Evolutionary conservation across 2,797 vertebrate species (phyloP).

Genomic region (Parambassis ranga): DNA sequence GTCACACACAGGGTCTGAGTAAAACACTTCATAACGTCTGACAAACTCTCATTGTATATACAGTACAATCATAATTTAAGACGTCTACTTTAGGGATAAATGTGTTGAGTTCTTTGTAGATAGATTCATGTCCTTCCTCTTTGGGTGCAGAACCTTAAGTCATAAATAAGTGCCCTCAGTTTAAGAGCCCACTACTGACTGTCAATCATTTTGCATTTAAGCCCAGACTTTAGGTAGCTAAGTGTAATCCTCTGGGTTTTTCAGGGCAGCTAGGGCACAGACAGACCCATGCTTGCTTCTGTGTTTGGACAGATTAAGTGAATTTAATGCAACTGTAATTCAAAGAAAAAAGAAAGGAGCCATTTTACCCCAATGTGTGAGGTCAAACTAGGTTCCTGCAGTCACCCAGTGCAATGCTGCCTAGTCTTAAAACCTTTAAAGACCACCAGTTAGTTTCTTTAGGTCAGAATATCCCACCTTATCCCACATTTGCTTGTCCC

Average conservation of each 20-base stretch:
- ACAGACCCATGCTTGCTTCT: slow-evolving; percentile 32
- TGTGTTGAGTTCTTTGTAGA: slow-evolving; percentile 40
- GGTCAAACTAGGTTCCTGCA: slow-evolving; percentile 10
- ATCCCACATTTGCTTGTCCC: slow-evolving; percentile 1
- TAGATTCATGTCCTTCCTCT: slow-evolving; percentile 44
- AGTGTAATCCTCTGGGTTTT: slow-evolving; percentile 54
- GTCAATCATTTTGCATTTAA: slow-evolving; percentile 38
- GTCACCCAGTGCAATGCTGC: not conserved
- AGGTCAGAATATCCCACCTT: slow-evolving; percentile 8
- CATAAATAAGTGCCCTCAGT: slow-evolving; percentile 64
- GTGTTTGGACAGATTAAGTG: slow-evolving; percentile 51
- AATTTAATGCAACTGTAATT: slow-evolving; percentile 28
- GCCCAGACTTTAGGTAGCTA: slow-evolving; percentile 47
- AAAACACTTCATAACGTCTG: slow-evolving; percentile 19
- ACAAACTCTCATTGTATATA: slow-evolving; percentile 58
- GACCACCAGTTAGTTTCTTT: too few species aligned
- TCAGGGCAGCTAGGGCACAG: slow-evolving; percentile 32
- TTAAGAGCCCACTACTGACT: slow-evolving; percentile 17
- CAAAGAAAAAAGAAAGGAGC: slow-evolving; percentile 21
- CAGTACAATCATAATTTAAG: slow-evolving; percentile 40
- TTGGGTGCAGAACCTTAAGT: slow-evolving; percentile 48
- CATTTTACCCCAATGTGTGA: slow-evolving; percentile 11
- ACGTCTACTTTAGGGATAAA: slow-evolving; percentile 57
- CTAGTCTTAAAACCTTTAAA: too few species aligned
- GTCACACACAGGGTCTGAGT: slow-evolving; percentile 17